Base-by-base conservation (phyloP, 2,888 invertebrate genomes). In the Ommatoiulus sabulosus region DNA sequence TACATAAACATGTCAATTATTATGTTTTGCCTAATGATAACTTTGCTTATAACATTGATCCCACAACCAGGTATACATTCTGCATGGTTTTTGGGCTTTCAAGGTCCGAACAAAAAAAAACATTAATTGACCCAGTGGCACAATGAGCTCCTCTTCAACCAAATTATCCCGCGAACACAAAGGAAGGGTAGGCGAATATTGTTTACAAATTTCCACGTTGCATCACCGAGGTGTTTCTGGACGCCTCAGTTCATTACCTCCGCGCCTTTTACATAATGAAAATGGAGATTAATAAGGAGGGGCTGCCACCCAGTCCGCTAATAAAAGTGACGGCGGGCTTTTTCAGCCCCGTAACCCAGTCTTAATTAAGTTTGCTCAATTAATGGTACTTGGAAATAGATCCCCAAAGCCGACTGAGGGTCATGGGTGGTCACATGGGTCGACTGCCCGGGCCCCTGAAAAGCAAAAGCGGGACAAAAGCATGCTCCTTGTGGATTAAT, bases 61-160 rank as follows among this genome's bases (percentile, higher is more conserved):
- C 35, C 35, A 35, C 0, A 35, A 35, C 35, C 35, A 35, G 35
- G 35, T 35, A 35, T 35, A 35, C 35, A 35, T 35, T 35, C 35
- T 35, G 35, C 35, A 35, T 35, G 35, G 48, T 48, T 48, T 48
- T 48, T 10, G 48, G 48, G 3, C 48, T 48, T 48, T 48, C 48
- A 48, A 48, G 12, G 48, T 48, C 48, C 48, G 3, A 48, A 48
- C 8, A 7, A 48, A 12, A 63, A 63, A 63, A 63, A n/a, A 2
- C 63, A 63, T 63, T 63, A 63, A 63, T 35, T 63, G 63, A 63
- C 63, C n/a, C 63, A 63, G 63, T 63, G 63, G 63, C 63, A 63
- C 63, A 63, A 63, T 63, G 63, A n/a, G 63, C 63, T 63, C 63
- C 63, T 63, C 63, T n/a, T 63, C 63, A 63, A 5, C 63, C n/a